phyloP scores from a whole-genome alignment of 2,113 vertebrate species.

The Glaucomys volans region DNA sequence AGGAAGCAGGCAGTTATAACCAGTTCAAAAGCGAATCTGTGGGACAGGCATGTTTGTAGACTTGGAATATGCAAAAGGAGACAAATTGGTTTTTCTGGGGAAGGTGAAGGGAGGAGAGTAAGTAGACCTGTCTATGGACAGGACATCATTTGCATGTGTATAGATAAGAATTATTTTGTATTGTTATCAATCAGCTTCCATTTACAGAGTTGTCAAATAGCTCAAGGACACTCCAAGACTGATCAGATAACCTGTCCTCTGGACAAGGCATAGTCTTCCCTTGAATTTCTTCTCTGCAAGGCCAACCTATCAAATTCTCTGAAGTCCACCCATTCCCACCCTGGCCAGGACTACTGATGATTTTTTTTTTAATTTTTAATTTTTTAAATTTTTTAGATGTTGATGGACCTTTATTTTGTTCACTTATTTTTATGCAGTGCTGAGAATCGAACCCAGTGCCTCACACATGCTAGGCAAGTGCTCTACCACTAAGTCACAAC shows the following conservation, averaged over 20 bases:
- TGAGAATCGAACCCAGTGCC: too few species aligned
- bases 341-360: neutral
- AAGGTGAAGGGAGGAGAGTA: neutral
- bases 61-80: neutral
- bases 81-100: neutral
- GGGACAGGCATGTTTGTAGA: neutral
- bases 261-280: neutral
- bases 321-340: neutral
- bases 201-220: neutral
- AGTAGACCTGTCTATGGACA: neutral
- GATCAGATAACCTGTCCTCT: neutral
- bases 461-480: too few species aligned
- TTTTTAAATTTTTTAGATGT: too few species aligned
- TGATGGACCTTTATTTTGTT: too few species aligned
- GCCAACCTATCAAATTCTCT: neutral
- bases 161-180: neutral
- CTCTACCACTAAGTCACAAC: too few species aligned
- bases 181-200: neutral
- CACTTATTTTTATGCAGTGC: too few species aligned
- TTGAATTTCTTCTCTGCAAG: neutral
- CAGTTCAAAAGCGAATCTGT: neutral
- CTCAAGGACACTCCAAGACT: neutral
- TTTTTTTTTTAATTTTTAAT: too few species aligned
- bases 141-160: neutral
- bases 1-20: neutral